These are phyloP conservation scores for Sinocyclocheilus anophthalmus DNA, from an alignment of 2,113 vertebrate genomes.

Conservation along the genomic window DNA sequence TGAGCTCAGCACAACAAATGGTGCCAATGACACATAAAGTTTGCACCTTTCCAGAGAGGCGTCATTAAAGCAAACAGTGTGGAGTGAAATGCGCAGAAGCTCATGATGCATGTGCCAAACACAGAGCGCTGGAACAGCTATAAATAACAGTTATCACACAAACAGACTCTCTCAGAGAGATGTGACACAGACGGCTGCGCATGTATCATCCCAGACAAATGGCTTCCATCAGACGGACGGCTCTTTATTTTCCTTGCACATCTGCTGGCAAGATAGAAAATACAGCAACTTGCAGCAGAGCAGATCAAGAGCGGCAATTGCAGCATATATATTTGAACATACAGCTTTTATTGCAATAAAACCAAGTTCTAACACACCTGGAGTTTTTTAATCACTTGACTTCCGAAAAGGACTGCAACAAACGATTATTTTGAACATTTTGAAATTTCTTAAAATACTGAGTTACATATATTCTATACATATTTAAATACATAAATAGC, in stretches of 20 bases:
- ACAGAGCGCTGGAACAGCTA: constrained; percentile 60
- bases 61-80: constrained; percentile 16
- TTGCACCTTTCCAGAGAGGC: constrained; percentile 14
- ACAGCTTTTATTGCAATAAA: neutral
- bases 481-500: too few species aligned
- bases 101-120: constrained; percentile 42
- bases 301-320: neutral
- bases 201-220: constrained; percentile 54
- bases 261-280: neutral
- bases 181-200: constrained; percentile 48
- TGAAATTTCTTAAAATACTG: too few species aligned
- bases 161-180: constrained; percentile 53
- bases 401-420: neutral
- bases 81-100: neutral
- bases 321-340: neutral
- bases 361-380: neutral
- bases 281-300: neutral
- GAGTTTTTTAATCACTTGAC: neutral
- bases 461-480: too few species aligned
- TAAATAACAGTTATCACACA: constrained; percentile 73
- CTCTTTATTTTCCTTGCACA: constrained; percentile 1
- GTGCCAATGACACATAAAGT: neutral
- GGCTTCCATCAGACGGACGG: neutral
- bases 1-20: constrained; percentile 8
- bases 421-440: neutral